These are phyloP conservation scores for Parthenolecanium corni DNA, from an alignment of 2,888 invertebrate genomes.

Conservation along the genomic window DNA sequence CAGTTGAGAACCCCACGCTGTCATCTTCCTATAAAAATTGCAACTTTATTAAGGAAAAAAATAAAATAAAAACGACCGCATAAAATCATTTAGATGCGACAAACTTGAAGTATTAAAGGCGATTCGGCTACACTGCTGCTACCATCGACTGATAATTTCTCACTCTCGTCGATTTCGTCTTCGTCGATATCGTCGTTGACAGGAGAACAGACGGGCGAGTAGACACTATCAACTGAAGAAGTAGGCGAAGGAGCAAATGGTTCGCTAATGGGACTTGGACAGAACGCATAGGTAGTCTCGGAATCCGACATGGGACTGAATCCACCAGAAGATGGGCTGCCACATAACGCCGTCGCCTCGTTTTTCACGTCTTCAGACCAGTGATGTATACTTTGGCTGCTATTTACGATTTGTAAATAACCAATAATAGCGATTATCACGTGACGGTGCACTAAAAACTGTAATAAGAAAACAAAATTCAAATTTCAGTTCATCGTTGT, in stretches of 20 bases:
- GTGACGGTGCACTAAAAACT: slow-evolving; percentile 3
- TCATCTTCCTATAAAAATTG: slow-evolving; percentile 1
- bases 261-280: slow-evolving; percentile 14
- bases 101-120: slow-evolving; percentile 5
- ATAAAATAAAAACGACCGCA: background rate
- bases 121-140: slow-evolving; percentile 16
- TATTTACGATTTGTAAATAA: slow-evolving; percentile 13
- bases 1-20: background rate
- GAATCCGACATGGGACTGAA: slow-evolving; percentile 15
- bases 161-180: slow-evolving; percentile 6
- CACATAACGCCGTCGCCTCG: background rate
- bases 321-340: slow-evolving; percentile 19
- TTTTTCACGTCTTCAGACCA: slow-evolving; percentile 9
- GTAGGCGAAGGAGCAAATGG: background rate
- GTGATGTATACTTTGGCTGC: background rate
- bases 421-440: slow-evolving; percentile 1
- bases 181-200: slow-evolving; percentile 1
- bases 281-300: background rate
- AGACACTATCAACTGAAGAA: slow-evolving; percentile 1
- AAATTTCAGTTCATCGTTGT: background rate
- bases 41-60: background rate
- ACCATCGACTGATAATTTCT: slow-evolving; percentile 20
- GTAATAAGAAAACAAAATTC: background rate
- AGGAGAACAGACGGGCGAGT: slow-evolving; percentile 20
- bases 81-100: background rate